Percentiles rank a stretch among this genome's conserved stretches.
Evolutionary conservation across 2,797 vertebrate genomes (phyloP).

Genomic region (Podarcis siculus): DNA sequence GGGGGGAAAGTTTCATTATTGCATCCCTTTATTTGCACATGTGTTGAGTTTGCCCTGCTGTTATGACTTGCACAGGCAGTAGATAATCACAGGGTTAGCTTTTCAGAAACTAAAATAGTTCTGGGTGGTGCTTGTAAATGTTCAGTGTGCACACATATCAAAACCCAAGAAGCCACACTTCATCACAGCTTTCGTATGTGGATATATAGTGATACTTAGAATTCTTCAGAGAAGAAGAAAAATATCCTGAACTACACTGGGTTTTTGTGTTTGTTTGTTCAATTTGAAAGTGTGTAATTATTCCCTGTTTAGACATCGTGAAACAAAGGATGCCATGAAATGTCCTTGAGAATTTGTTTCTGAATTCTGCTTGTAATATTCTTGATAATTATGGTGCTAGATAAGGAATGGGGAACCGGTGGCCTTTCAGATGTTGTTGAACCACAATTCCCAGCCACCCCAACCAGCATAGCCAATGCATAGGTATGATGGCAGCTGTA

Average conservation of each 20-base stretch:
- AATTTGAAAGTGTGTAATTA: conserved; percentile 59
- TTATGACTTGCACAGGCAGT: conserved; percentile 69
- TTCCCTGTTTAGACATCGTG: conserved; percentile 66
- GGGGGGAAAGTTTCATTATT: conserved; percentile 70
- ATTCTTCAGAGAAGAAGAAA: conserved; percentile 43
- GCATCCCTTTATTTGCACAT: conserved; percentile 63
- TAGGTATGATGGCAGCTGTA: no score
- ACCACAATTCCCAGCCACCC: no score
- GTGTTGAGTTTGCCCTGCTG: conserved; percentile 64
- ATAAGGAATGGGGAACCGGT: no score
- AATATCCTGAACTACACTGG: conserved; percentile 50
- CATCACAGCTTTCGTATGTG: conserved; percentile 58
- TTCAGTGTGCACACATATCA: conserved; percentile 11
- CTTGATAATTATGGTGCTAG: not conserved
- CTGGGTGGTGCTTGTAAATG: conserved; percentile 72
- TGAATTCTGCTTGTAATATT: not conserved
- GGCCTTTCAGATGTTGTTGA: no score
- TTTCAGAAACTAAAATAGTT: conserved; percentile 77
- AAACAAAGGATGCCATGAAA: conserved; percentile 51
- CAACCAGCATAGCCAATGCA: no score
- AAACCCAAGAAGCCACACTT: conserved; percentile 44
- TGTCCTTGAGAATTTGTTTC: conserved; percentile 51
- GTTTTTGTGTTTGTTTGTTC: conserved; percentile 55
- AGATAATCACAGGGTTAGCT: conserved; percentile 76
- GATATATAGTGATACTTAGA: conserved; percentile 47